Evolutionary conservation across 2,797 vertebrate species (phyloP), one percentile per base, ranked within the genome.

Genomic region (Urophycis tenuis): DNA sequence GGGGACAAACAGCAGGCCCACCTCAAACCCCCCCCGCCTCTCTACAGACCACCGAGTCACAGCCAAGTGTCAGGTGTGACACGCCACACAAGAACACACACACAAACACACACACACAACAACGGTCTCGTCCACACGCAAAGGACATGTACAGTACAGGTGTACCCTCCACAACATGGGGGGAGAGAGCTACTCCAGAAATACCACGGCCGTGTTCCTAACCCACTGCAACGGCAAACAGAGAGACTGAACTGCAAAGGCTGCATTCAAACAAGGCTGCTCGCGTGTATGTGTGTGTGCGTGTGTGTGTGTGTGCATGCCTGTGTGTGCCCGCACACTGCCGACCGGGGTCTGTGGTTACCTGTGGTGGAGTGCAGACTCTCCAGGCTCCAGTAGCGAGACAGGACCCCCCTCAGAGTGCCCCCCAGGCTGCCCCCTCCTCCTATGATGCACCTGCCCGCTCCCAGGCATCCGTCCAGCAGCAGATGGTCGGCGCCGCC

Each of bases 341-440:
- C 34, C 3, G 11, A 86, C 31, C 33, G 53, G 14, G 17, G 36
- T 34, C 72, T 67, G 25, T 78, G 72, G 25, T 10, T 95, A 98
- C 96, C 96, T 88, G 95, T 94, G 91, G 95, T 94, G 75, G 96
- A 98, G 88, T 96, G 95, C 82, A 98, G 94, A 81, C 96, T 98
- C 92, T 98, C 96, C 89, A 97, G 89, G 92, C 96, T 98, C 96
- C 96, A 96, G 86, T 96, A 96, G 72, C 93, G 94, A 81, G 95
- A 95, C 87, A 96, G 92, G 88, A 95, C 91, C 0, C 95, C 95
- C 88, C 95, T 94, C 90, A 95, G 88, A 81, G 91, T 92, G 78
- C 92, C 91, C 7, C 91, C 90, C 77, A 89, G 77, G 77, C 89
- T 91, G 39, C 92, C 91, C 67, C 86, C 86, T 39, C 88, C 90